These are phyloP conservation scores for Enteromius mattozi DNA, from an alignment of 2,797 vertebrate genomes.

Conservation along the genomic window DNA sequence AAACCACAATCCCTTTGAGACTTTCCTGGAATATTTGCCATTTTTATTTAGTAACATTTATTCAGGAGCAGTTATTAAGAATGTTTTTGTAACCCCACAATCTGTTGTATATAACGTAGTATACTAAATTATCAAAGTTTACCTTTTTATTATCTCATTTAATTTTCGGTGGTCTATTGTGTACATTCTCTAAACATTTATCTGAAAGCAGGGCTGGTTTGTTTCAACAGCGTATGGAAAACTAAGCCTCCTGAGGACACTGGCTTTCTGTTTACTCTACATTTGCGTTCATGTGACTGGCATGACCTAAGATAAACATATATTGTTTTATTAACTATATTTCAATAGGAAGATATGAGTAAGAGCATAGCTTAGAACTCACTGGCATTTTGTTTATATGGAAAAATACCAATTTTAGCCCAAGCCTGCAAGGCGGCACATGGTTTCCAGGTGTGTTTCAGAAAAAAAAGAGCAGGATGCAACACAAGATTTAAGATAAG, in stretches of 20 bases:
- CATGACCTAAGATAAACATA: constrained; percentile 11
- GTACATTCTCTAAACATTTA: constrained; percentile 7
- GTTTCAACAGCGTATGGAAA: constrained; percentile 5
- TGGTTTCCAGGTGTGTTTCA: constrained; percentile 5
- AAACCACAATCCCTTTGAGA: background rate
- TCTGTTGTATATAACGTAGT: background rate
- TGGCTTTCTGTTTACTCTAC: background rate
- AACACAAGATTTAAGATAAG: background rate
- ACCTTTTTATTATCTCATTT: background rate
- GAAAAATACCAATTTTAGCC: background rate
- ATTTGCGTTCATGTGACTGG: constrained; percentile 29
- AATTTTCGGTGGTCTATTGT: background rate
- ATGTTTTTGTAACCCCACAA: background rate
- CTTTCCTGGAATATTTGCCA: background rate
- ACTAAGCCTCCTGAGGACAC: background rate
- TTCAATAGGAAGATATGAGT: constrained; percentile 1
- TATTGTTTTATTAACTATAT: constrained; percentile 18
- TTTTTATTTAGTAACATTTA: background rate
- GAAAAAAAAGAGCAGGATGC: background rate
- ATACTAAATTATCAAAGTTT: background rate
- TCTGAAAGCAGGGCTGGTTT: background rate
- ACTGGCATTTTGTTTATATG: background rate
- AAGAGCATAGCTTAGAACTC: background rate
- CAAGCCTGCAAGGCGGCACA: background rate
- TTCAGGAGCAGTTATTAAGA: background rate